Base-by-base conservation (phyloP, 2,888 invertebrate species). In the Rambutsinella grinnellia region DNA sequence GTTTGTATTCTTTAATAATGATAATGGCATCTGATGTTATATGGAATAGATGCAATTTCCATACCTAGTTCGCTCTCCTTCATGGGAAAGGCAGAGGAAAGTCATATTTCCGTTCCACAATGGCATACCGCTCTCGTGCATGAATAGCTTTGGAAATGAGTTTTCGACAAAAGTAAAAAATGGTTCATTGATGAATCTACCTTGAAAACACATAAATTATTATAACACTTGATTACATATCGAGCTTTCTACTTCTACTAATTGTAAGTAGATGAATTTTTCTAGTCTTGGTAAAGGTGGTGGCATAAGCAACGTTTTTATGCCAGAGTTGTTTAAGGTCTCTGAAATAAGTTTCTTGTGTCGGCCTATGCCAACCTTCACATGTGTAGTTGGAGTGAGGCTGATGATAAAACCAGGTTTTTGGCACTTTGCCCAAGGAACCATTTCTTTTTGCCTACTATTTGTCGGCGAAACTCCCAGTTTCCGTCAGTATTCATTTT, bases 381-480 rank as follows among this genome's bases (percentile, higher is more conserved):
- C 19, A 19, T 21, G 21, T 19, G 2, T 53, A 21, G 53, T 53
- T n/a, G 3, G 47, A 47, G 21, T 17, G 53, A 15, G 21, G 19
- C 17, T 53, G 24, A 2, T 58, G 46, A 61, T 56, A 60, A 65
- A 76, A 61, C 76, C 69, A 76, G 76, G 70, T 70, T 76, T 75
- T 79, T 79, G 79, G 79, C 79, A 79, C 21, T 24, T 19, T 79
- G 79, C 79, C 79, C 68, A 74, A 67, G 76, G 69, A 79, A 72
- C 69, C 68, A 76, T 76, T 69, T 65, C 61, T 67, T 70, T 74
- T 57, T 58, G 24, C 66, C 19, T 26, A 46, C 19, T 56, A 61
- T 68, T 76, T 76, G 51, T 36, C 63, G 62, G 53, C 56, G 62
- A 69, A 58, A 28, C 63, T 68, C 68, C 57, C 24, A 67, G 63